Percentiles rank a stretch among this genome's conserved stretches.
Evolutionary conservation across 2,797 vertebrate species (phyloP).

Genomic region (Sebastes dallii): DNA sequence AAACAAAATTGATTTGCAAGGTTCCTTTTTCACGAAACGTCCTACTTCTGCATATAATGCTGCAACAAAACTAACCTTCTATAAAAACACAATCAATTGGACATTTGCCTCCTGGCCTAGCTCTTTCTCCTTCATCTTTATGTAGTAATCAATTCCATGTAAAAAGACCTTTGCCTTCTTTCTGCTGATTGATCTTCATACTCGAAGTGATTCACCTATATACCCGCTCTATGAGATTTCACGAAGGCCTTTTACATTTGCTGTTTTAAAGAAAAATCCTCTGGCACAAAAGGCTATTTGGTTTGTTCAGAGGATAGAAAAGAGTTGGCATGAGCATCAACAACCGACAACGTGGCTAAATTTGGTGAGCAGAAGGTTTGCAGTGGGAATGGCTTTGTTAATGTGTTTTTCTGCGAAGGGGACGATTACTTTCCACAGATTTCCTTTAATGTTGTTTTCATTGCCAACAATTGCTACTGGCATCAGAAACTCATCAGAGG

Average conservation of each 20-base stretch:
- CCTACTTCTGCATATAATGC: slow-evolving; percentile 25
- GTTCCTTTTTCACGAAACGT: slow-evolving; percentile 37
- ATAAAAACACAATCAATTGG: slow-evolving; percentile 25
- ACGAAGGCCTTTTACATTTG: neutral
- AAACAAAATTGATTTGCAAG: slow-evolving; percentile 44
- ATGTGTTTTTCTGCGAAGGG: neutral
- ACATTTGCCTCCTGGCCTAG: slow-evolving; percentile 30
- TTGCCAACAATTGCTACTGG: neutral
- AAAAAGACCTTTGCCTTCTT: neutral
- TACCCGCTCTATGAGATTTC: neutral
- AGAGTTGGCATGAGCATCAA: neutral
- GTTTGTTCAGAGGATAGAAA: neutral
- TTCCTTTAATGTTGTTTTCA: neutral
- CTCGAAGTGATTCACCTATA: neutral
- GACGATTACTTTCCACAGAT: neutral
- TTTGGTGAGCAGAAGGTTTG: neutral
- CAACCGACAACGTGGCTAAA: neutral
- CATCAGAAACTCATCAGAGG: neutral
- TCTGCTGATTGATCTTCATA: neutral
- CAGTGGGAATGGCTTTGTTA: neutral
- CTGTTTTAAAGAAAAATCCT: neutral
- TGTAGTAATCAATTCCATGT: slow-evolving; percentile 16
- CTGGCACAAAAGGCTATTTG: neutral
- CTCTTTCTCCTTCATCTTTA: slow-evolving; percentile 5
- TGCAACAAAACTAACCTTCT: slow-evolving; percentile 31